Base-by-base conservation (phyloP, 1,140 invertebrate genomes). In the Zaprionus davidi region DNA sequence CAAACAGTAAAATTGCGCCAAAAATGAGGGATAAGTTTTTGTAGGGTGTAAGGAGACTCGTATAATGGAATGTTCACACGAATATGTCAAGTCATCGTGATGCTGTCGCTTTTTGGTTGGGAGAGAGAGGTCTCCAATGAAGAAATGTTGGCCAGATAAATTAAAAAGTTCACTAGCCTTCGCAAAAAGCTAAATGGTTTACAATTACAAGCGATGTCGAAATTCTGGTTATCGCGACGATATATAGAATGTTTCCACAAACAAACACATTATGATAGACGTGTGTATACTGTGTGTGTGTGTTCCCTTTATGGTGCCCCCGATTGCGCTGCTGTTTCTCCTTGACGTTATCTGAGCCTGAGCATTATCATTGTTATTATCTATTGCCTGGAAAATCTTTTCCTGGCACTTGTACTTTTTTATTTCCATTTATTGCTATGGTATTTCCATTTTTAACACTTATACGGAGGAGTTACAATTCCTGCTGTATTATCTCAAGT, bases 401-500 rank as follows among this genome's bases (percentile, higher is more conserved):
- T 66, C n/a, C 34, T n/a, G 38, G 7, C 55, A 58, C 36, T 67
- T 24, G 6, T 26, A 44, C 22, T 28, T 24, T 57, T 6, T 6
- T 24, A 58, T 57, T 64, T 46, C 38, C 6, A 34, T 46, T 46
- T 46, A 41, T 41, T 41, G 34, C 11, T 41, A 5, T 22, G 46
- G 20, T 22, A 49, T 55, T 53, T 55, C 53, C 64, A 44, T 13
- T 26, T 57, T 2, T 17, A 44, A n/a, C 11, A 31, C 56, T 49
- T 56, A 34, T 12, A 70, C 64, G 63, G 28, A n/a, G 15, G 64
- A 53, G 6, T 62, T 53, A 41, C 46, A 12, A 56, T 70, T 57
- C 34, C 41, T 22, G 41, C 17, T 20, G 57, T 26, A 55, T 76
- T 76, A 71, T 76, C 68, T 71, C 73, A 44, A 71, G 67, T 63